Conservation (phyloP, 2,797 vertebrate genomes). For the Syngnathus rostellatus region DNA sequence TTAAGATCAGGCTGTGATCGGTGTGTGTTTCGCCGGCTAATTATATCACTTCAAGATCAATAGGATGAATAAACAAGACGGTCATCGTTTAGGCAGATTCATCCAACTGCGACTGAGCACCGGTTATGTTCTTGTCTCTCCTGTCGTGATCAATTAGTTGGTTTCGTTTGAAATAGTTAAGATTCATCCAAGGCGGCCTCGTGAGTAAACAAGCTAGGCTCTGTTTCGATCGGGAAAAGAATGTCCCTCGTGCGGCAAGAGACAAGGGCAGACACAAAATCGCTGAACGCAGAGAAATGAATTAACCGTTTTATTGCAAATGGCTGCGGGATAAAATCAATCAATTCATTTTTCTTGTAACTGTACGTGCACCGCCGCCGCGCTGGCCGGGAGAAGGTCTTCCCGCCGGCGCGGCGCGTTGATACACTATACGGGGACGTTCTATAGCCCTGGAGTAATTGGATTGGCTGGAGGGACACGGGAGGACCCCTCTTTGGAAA, state of each 20-base stretch:
- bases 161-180: slow-evolving; percentile 26
- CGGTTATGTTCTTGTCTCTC: slow-evolving; percentile 11
- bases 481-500: slow-evolving; percentile 49
- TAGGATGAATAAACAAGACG: slow-evolving; percentile 1
- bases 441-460: slow-evolving; percentile 54
- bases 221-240: slow-evolving; percentile 17
- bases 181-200: slow-evolving; percentile 23
- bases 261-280: neutral
- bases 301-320: neutral
- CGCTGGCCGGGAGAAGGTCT: slow-evolving; percentile 45
- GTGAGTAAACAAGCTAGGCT: slow-evolving; percentile 31
- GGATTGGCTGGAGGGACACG: slow-evolving; percentile 56
- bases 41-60: neutral
- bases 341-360: neutral
- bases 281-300: slow-evolving; percentile 17
- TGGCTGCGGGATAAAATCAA: neutral
- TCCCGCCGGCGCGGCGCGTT: slow-evolving; percentile 52
- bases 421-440: slow-evolving; percentile 33
- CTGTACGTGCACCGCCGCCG: neutral
- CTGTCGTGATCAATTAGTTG: slow-evolving; percentile 25
- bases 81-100: neutral
- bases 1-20: neutral
- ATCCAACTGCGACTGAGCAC: slow-evolving; percentile 16
- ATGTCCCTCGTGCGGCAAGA: slow-evolving; percentile 20
- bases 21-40: neutral